These are phyloP conservation scores for Scaptodrosophila lebanonensis DNA, from an alignment of 1,140 invertebrate genomes.

Conservation along the genomic window DNA sequence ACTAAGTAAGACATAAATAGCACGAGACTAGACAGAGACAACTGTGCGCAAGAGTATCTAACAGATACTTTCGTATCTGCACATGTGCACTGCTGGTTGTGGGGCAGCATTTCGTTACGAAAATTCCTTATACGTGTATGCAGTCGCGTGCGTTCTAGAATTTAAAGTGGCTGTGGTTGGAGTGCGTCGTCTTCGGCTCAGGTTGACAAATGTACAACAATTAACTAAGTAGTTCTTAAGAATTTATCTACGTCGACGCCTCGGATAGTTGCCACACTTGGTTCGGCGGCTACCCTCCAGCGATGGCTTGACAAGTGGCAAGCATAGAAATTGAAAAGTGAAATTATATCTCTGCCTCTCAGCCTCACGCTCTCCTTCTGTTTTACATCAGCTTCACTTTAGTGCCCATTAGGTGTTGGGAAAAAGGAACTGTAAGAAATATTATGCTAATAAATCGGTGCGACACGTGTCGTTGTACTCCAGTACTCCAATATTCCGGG, in stretches of 20 bases:
- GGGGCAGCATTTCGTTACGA: neutral
- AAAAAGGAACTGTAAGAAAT: conserved; percentile 49
- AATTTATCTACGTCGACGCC: conserved; percentile 6
- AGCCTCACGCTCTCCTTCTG: conserved; percentile 11
- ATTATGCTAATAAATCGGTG: conserved; percentile 73
- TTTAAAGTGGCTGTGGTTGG: conserved; percentile 44
- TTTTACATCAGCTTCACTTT: conserved; percentile 59
- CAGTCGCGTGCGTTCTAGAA: conserved; percentile 28
- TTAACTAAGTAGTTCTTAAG: conserved; percentile 55
- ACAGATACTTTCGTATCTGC: conserved; percentile 13
- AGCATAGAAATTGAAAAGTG: conserved; percentile 60
- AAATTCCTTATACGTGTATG: conserved; percentile 14
- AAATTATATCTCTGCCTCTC: conserved; percentile 26
- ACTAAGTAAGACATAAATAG: conserved; percentile 73
- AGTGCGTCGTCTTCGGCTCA: conserved; percentile 19
- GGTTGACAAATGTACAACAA: conserved; percentile 67
- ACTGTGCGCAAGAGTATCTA: conserved; percentile 2
- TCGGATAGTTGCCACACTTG: no score
- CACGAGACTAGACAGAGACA: conserved; percentile 43
- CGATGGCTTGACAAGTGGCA: conserved; percentile 14
- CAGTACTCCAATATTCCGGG: neutral
- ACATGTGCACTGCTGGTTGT: neutral
- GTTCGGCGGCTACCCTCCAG: no score
- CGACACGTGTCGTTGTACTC: conserved; percentile 69
- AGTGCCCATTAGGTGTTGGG: conserved; percentile 36